A percentile compares a stretch with the other conserved stretches of the same genome.
Evolutionary conservation across 2,888 invertebrate genomes (phyloP).

Genomic region (Carpatolechia fugitivella): DNA sequence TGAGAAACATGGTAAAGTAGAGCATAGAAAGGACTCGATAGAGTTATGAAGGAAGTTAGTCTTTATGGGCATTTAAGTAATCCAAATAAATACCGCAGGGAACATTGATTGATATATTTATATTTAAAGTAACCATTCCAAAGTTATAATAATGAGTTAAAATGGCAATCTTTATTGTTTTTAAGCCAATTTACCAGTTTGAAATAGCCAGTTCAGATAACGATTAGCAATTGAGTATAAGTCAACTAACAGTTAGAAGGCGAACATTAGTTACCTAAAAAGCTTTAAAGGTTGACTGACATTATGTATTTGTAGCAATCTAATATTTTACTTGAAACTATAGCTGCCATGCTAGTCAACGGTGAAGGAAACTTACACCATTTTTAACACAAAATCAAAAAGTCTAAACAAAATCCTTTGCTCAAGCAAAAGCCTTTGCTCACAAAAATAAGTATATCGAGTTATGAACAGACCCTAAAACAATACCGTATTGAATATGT

Average conservation of each 20-base stretch:
- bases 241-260: neutral
- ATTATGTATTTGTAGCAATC: no score
- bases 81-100: conserved; percentile 2
- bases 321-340: no score
- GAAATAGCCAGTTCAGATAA: neutral
- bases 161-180: conserved; percentile 3
- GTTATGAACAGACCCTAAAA: conserved; percentile 22
- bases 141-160: no score
- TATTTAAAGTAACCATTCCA: no score
- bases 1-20: conserved; percentile 7
- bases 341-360: no score
- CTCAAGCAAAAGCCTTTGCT: no score
- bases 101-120: neutral
- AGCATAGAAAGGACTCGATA: conserved; percentile 30
- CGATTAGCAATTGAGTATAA: neutral
- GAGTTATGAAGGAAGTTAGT: conserved; percentile 45
- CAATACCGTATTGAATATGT: conserved; percentile 30
- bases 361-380: no score
- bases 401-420: no score
- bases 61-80: conserved; percentile 26
- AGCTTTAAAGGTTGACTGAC: no score
- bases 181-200: neutral
- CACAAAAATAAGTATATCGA: no score
- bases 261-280: conserved; percentile 9
- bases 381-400: no score